Base-by-base conservation (phyloP, 2,797 vertebrate genomes). In the Alca torda region DNA sequence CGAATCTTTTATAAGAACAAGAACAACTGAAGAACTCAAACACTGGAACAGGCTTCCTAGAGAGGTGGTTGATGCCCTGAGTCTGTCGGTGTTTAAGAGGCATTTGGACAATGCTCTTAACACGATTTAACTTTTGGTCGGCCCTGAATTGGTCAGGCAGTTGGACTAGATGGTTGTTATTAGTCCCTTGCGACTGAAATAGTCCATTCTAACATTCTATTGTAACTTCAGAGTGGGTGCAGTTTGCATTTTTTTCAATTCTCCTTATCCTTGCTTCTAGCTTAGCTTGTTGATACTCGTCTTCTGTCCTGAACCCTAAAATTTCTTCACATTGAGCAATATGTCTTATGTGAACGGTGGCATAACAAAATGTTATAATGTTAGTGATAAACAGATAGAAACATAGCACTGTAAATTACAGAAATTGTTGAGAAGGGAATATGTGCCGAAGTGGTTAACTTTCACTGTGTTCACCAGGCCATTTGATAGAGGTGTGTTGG, bases 401-500 rank as follows among this genome's bases (percentile, higher is more conserved):
- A 95, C 28, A 93, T 89, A 89, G 57, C 37, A n/a, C 23, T 81
- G 11, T 80, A 94, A 67, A 87, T 76, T 93, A 28, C 67, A 56
- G 80, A 80, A 89, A 80, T 54, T 91, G 37, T 91, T 90, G 89
- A 89, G 69, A 63, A 94, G 11, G 28, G 65, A 6, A 17, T 94
- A 79, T 75, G 18, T 90, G 87, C 63, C 4, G 63, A 95, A 72
- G 64, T 91, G 48, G 87, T 97, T 97, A 95, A 91, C 88, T 97
- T 97, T 95, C 94, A 93, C 80, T 96, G 80, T 97, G 96, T 95
- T 95, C 43, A 70, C 67, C 77, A 93, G 87, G 68, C 95, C 91
- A 90, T 85, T 97, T 92, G 79, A 53, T 87, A 96, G 93, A 97
- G 69, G 96, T 96, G 80, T 81, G 84, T 76, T 98, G 93, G 96